A percentile compares a stretch with the other conserved stretches of the same genome.
Conservation (phyloP, 2,888 invertebrate species). For the Charanyca ferruginea region DNA sequence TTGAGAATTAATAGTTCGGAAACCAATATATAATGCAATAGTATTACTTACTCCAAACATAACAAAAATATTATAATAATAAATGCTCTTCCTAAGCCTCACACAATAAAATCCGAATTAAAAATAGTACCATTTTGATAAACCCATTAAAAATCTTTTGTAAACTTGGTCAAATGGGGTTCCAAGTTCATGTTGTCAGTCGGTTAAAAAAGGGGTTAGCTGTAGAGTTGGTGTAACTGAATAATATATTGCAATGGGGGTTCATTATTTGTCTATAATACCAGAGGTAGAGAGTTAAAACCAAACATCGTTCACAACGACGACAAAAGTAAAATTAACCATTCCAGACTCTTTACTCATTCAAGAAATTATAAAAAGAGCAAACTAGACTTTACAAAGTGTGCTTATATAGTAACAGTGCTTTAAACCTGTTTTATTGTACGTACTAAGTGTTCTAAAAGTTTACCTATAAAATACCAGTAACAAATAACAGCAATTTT, state of each 20-base stretch:
- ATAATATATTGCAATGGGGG: slow-evolving; percentile 45
- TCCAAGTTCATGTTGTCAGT: slow-evolving; percentile 48
- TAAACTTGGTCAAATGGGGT: slow-evolving; percentile 42
- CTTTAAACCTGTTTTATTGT: not conserved
- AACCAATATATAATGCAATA: slow-evolving; percentile 62
- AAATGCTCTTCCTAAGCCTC: slow-evolving; percentile 45
- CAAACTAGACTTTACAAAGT: not conserved
- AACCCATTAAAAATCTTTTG: slow-evolving; percentile 55
- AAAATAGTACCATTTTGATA: slow-evolving; percentile 60
- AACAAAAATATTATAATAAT: slow-evolving; percentile 58
- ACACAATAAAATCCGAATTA: slow-evolving; percentile 60
- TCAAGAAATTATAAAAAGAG: not conserved
- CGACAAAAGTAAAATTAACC: too few species aligned
- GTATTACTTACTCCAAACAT: slow-evolving; percentile 52
- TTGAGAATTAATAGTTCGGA: slow-evolving; percentile 73
- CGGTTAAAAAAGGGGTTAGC: slow-evolving; percentile 56
- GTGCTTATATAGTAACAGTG: not conserved
- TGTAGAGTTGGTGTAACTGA: slow-evolving; percentile 25
- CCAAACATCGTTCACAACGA: not conserved
- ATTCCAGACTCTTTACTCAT: too few species aligned
- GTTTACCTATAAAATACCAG: too few species aligned
- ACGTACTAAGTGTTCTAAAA: too few species aligned
- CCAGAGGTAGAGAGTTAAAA: slow-evolving; percentile 10
- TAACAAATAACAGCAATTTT: too few species aligned
- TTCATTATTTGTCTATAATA: slow-evolving; percentile 41